Evolutionary conservation across 2,113 vertebrate species (phyloP), one percentile per base, ranked within the genome.

Genomic region (Tiliqua scincoides): DNA sequence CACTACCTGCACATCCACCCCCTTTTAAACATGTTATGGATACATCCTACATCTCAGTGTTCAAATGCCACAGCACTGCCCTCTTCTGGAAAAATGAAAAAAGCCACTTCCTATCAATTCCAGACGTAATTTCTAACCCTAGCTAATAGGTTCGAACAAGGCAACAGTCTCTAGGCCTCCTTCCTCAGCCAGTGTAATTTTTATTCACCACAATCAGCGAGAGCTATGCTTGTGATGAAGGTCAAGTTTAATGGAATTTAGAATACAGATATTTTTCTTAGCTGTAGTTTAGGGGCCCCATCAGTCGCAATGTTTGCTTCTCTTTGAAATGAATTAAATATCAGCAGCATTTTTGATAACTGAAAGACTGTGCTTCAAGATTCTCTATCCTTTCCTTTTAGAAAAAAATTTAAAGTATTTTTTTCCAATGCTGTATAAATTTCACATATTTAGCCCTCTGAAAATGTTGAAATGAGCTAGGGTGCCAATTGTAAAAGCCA

Each of bases 31-130:
- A 59, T 25, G 2, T 7, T 40, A 40, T 23, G 59, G 25, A 57
- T 40, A 32, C 5, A 35, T 35, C 71, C 27, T 40, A 40, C 61
- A 57, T 14, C 37, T 63, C 93, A 91, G 93, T 96, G 93, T 93
- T 92, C 88, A 91, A 92, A 94, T 96, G 96, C 96, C 96, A 96
- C 95, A 95, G 95, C 96, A 96, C 92, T 97, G 96, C 95, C 96
- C 94, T 95, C 92, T 90, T 93, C 92, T 92, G 92, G 86, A 91
- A 90, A 95, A 88, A 89, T 32, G 79, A 76, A 79, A 83, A 79
- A 89, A 7, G 88, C 4, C 43, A 48, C 83, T 1, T 62, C 82
- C 91, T 71, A 54, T 85, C 9, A 23, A 89, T 83, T 89, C 91
- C 68, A 61, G 15, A 6, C 87, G 88, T 7, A 68, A n/a, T 70